Evolutionary conservation across 2,797 vertebrate genomes (phyloP), one percentile per base, ranked within the genome.

Genomic region (Cynopterus sphinx): DNA sequence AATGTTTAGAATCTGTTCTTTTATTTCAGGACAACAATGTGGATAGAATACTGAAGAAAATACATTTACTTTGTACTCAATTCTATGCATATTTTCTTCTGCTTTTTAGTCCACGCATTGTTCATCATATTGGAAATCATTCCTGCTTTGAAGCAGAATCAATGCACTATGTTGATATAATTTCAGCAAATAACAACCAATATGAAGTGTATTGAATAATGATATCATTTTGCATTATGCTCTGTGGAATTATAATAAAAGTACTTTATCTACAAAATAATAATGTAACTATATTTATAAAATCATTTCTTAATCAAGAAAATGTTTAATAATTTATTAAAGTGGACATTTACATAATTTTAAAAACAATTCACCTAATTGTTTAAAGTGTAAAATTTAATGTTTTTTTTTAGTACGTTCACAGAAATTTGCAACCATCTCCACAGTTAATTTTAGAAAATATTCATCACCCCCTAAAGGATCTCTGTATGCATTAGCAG

Each of bases 131-230:
- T 94, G 75, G 86, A 95, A 95, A 85, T 87, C 24, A 31, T 95
- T 94, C 53, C 24, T 65, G 46, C 65, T 65, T 83, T 89, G 87
- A 86, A 93, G 46, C 68, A 91, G 78, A 17, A 93, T 91, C 41
- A 73, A 82, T 91, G 79, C 28, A 65, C 39, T 75, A 46, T 49
- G 53, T 41, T 49, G 61, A 83, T 84, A 74, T 39, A 79, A 83
- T 86, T 93, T 93, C 70, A 73, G 26, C 87, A 96, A 95, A 94
- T 88, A 95, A 90, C 31, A 57, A 90, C 36, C 70, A 87, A 46
- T 53, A 67, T 78, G 41, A 71, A 88, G 19, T 74, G 13, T 36
- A 43, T 63, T 93, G 41, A 78, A 61, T n/a, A 91, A 88, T 67
- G n/a, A 11, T 51, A 93, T 91, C 24, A 67, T 91, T 96, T 91